Percentiles rank a stretch among this genome's conserved stretches.
Conservation (phyloP, 2,113 vertebrate species). For the Casuarius casuarius region DNA sequence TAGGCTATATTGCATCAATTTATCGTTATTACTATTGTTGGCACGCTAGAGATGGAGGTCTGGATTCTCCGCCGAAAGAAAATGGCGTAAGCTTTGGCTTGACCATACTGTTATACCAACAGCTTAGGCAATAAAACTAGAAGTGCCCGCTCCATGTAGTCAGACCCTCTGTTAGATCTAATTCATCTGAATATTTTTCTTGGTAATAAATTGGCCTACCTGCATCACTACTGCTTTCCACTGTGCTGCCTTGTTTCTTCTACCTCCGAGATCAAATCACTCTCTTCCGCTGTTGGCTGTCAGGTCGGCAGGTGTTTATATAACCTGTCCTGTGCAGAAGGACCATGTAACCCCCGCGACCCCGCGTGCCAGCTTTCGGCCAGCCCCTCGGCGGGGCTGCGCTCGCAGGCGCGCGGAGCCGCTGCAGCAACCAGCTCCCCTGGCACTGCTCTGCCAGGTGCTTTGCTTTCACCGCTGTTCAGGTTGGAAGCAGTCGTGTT, state of each 20-base stretch:
- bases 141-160: background rate
- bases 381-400: background rate
- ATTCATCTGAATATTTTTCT: background rate
- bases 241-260: background rate
- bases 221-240: background rate
- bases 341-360: rapidly evolving
- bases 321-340: background rate
- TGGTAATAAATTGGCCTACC: background rate
- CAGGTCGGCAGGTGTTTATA: background rate
- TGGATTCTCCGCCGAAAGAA: background rate
- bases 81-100: background rate
- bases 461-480: background rate
- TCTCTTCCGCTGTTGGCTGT: background rate
- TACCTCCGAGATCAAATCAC: background rate
- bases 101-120: background rate
- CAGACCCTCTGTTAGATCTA: background rate
- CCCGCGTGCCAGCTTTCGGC: background rate
- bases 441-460: background rate
- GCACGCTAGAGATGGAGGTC: too few relatives aligned
- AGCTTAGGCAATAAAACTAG: background rate
- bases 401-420: background rate
- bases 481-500: background rate
- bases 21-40: background rate
- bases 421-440: too few relatives aligned
- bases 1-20: background rate